phyloP scores from a whole-genome alignment of 1,140 invertebrate species.

The Diorhabda carinulata region DNA sequence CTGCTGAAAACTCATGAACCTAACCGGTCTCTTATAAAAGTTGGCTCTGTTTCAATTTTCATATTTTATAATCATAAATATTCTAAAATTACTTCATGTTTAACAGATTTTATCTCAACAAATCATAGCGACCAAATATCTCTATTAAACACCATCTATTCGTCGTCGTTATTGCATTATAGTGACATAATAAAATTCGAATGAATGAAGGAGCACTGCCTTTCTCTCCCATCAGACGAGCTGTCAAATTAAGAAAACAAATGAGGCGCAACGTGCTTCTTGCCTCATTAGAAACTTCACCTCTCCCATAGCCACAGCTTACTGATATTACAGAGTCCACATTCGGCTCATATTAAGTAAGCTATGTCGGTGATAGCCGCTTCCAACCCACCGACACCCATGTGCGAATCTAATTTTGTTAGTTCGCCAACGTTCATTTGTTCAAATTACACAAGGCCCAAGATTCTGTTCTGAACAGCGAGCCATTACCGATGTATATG shows the following conservation, averaged over 20 bases:
- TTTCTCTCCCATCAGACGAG: neutral
- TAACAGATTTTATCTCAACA: too few relatives aligned
- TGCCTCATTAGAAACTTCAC: slow-evolving; percentile 19
- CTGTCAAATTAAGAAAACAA: slow-evolving; percentile 24
- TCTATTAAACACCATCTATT: too few relatives aligned
- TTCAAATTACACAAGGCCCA: slow-evolving; percentile 47
- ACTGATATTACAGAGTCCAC: neutral
- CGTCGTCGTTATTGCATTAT: too few relatives aligned
- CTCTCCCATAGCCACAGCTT: slow-evolving; percentile 11
- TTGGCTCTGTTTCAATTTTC: too few relatives aligned
- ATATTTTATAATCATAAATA: too few relatives aligned
- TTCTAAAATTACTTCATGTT: too few relatives aligned
- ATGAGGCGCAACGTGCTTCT: slow-evolving; percentile 21
- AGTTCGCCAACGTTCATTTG: slow-evolving; percentile 49
- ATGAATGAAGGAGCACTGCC: too few relatives aligned
- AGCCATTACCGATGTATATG: slow-evolving; percentile 16
- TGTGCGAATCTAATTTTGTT: slow-evolving; percentile 51
- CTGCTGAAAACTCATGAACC: too few relatives aligned
- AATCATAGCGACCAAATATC: too few relatives aligned
- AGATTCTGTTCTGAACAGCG: slow-evolving; percentile 34
- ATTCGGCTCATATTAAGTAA: slow-evolving; percentile 6
- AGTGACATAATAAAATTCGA: too few relatives aligned
- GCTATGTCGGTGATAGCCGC: slow-evolving; percentile 8
- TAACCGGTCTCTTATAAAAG: too few relatives aligned
- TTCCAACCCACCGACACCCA: slow-evolving; percentile 32